Conservation (phyloP, 2,113 vertebrate genomes). For the Podiceps cristatus region DNA sequence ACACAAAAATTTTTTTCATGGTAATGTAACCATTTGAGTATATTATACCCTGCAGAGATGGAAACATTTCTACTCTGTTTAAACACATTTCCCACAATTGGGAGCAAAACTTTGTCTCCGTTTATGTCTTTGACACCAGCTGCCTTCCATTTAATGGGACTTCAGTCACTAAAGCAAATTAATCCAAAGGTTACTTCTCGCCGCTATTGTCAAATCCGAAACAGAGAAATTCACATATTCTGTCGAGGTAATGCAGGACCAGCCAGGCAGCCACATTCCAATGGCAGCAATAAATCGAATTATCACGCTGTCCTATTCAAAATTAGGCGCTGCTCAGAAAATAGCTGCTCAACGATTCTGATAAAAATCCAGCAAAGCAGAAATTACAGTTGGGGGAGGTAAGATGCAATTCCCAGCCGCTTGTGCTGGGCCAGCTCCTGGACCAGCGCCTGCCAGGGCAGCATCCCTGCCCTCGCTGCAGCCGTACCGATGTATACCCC, state of each 20-base stretch:
- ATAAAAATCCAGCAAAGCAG: constrained; percentile 31
- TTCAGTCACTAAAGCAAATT: constrained; percentile 65
- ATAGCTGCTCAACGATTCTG: background rate
- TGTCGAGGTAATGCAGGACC: background rate
- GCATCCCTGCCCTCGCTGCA: background rate
- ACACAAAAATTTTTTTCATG: constrained; percentile 71
- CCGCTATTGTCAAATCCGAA: constrained; percentile 47
- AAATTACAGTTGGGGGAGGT: background rate
- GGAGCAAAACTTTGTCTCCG: constrained; percentile 70
- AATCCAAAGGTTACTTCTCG: constrained; percentile 72
- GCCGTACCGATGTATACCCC: background rate
- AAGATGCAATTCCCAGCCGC: background rate
- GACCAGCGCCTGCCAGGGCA: fast-evolving
- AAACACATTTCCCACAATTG: constrained; percentile 73
- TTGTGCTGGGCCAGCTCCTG: background rate
- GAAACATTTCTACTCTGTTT: constrained; percentile 73
- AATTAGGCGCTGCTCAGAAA: background rate
- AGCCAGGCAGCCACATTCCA: constrained; percentile 32
- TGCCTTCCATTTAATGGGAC: constrained; percentile 71
- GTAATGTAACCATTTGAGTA: constrained; percentile 74
- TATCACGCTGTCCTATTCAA: constrained; percentile 26
- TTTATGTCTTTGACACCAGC: constrained; percentile 74
- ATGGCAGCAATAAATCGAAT: constrained; percentile 7
- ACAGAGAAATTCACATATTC: constrained; percentile 23
- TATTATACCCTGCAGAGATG: constrained; percentile 73